Base-by-base conservation (phyloP, 1,140 invertebrate species). In the Watersipora subatra region DNA sequence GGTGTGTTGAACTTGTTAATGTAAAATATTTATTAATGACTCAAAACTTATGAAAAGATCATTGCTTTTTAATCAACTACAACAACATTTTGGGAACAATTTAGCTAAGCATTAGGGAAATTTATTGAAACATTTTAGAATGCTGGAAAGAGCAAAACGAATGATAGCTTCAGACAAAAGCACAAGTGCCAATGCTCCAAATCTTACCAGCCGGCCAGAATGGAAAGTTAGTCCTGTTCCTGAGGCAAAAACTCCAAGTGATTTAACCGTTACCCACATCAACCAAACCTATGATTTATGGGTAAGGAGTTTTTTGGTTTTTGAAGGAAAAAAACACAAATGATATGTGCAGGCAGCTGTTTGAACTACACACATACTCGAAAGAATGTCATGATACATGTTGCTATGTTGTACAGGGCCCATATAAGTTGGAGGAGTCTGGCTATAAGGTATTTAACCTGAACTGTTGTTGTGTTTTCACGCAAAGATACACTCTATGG, bases 191-290 rank as follows among this genome's bases (percentile, higher is more conserved):
- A 28, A 59, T 22, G 22, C 7, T 7, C 58, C 58, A 12, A 59
- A 59, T 22, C 58, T 59, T 28, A 59, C 58, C 22, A 24, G 22
- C 22, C 58, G 58, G 7, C 62, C 66, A 61, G 64, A 58, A 22
- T 78, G 76, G 76, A 68, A 70, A 59, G 30, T 71, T 70, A 64
- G 72, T 7, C 61, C 67, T 17, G 66, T 72, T 2, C 71, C 72
- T 58, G 70, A 73, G 68, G 73, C 73, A 20, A 69, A 71, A 57
- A 70, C 75, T 19, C 78, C 78, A 55, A 70, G 72, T 67, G 73
- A 77, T 2, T 65, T 78, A 24, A 76, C 74, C 25, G 71, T 77
- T 7, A 79, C 78, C 25, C 75, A 78, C 72, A 73, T 79, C 28
- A 79, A 78, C 57, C 78, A 79, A 61, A 77, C 76, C 20, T 29